A percentile compares a stretch with the other conserved stretches of the same genome.
phyloP scores from a whole-genome alignment of 1,140 invertebrate species.

The Ceratina japonica region DNA sequence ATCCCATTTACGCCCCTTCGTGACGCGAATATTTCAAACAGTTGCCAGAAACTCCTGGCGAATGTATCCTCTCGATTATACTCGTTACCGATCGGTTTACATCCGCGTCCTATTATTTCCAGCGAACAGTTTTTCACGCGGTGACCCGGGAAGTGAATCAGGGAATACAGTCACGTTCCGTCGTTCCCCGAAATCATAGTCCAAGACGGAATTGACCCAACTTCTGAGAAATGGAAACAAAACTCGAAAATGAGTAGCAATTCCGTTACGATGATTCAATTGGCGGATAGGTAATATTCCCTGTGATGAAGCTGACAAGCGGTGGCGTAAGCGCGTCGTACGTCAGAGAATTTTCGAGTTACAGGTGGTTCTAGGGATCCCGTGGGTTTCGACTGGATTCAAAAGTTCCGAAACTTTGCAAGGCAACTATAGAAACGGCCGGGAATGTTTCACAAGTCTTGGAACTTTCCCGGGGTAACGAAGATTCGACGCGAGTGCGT shows the following conservation, averaged over 20 bases:
- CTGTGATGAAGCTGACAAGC: background rate
- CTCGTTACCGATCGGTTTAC: conserved; percentile 50
- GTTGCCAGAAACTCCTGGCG: background rate
- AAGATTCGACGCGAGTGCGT: background rate
- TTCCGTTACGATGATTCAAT: background rate
- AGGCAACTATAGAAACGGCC: no score
- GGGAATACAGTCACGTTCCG: background rate
- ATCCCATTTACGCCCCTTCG: conserved; percentile 31
- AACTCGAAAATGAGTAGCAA: background rate
- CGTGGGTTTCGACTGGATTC: background rate
- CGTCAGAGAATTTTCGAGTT: background rate
- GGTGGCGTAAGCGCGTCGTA: no score
- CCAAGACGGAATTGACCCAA: no score
- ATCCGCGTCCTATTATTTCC: conserved; percentile 45
- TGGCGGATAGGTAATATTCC: background rate
- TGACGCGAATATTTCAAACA: conserved; percentile 44
- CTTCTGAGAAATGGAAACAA: background rate
- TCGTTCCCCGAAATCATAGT: background rate
- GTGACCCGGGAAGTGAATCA: conserved; percentile 19
- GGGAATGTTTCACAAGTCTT: background rate
- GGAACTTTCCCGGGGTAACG: background rate
- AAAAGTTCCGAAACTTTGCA: background rate
- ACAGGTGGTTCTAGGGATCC: conserved; percentile 4
- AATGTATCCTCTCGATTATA: conserved; percentile 37
- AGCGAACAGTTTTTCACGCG: background rate